Evolutionary conservation across 2,797 vertebrate species (phyloP).

Genomic region (Hozukius guyotensis): DNA sequence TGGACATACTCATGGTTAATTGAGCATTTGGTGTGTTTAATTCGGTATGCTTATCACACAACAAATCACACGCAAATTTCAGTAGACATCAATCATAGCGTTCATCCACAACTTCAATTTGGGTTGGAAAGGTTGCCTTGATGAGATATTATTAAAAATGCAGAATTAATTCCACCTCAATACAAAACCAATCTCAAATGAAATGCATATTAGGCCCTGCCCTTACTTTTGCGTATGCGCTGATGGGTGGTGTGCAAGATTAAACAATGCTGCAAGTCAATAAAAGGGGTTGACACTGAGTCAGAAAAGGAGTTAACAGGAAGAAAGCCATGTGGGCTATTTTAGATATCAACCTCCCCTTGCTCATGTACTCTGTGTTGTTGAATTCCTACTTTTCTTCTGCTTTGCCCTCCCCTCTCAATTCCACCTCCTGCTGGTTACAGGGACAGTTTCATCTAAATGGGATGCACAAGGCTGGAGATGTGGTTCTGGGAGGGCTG

Average conservation of each 20-base stretch:
- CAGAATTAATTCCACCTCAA: not conserved
- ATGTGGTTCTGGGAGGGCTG: slow-evolving; percentile 76
- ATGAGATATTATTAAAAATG: not conserved
- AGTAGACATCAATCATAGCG: too few relatives aligned
- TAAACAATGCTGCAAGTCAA: not conserved
- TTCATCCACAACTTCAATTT: not conserved
- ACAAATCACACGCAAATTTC: too few relatives aligned
- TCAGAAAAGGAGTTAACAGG: not conserved
- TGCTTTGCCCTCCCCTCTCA: not conserved
- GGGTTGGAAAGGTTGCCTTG: too few relatives aligned
- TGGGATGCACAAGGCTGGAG: slow-evolving; percentile 69
- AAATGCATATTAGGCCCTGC: slow-evolving; percentile 19
- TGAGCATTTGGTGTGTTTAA: not conserved
- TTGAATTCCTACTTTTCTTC: not conserved
- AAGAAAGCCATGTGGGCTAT: slow-evolving; percentile 46
- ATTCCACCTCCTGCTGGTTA: slow-evolving; percentile 37
- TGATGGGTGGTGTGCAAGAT: not conserved
- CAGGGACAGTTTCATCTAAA: slow-evolving; percentile 63
- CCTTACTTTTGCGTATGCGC: not conserved
- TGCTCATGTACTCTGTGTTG: slow-evolving; percentile 25
- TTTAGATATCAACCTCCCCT: slow-evolving; percentile 4
- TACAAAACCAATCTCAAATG: not conserved
- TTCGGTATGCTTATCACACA: not conserved
- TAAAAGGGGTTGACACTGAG: slow-evolving; percentile 2
- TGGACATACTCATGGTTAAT: too few relatives aligned